Evolutionary conservation across 2,888 invertebrate genomes (phyloP), one percentile per base, ranked within the genome.

Genomic region (Geotrupes spiniger): DNA sequence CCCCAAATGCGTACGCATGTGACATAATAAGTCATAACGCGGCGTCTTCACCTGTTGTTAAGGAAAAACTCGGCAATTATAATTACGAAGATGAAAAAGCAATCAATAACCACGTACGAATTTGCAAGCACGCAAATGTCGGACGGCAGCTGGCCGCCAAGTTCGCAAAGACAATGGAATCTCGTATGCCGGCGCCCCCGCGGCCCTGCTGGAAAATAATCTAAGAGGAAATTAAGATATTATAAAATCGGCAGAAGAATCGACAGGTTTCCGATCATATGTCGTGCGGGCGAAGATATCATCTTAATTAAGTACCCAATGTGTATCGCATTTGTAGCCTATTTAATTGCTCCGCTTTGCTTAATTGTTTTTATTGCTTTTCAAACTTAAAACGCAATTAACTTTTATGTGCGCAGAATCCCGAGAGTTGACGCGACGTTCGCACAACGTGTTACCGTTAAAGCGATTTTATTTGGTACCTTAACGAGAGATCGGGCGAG

Each of bases 211-310:
- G 38, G 38, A 11, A 38, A 25, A 38, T 21, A 14, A 15, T 11
- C 42, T 11, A 14, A 15, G 33, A 46, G 28, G 37, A 36, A 54
- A 54, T 52, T 52, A 50, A 44, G 47, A 50, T 46, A 50, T 53
- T 50, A 50, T 49, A 41, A 50, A 53, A 50, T 53, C 46, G 46
- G 21, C 31, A 29, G 36, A 40, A 29, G 42, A 45, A 42, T 48
- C 48, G 42, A 31, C 49, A 48, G 37, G 45, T 45, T 45, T 41
- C 41, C 39, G 44, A 48, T 48, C 45, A 52, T 52, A 45, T 49
- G 49, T 49, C 49, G 48, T 38, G 48, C 42, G 29, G 48, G 43
- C 42, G 45, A 16, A 46, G 52, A 52, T 52, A 21, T 12, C 42
- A 52, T 52, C 52, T 52, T 52, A 48, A 45, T 26, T 33, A 48